Percentiles rank a stretch among this genome's conserved stretches.
Conservation (phyloP, 92 coral and sea anemone species). For the Siderastrea radians region DNA sequence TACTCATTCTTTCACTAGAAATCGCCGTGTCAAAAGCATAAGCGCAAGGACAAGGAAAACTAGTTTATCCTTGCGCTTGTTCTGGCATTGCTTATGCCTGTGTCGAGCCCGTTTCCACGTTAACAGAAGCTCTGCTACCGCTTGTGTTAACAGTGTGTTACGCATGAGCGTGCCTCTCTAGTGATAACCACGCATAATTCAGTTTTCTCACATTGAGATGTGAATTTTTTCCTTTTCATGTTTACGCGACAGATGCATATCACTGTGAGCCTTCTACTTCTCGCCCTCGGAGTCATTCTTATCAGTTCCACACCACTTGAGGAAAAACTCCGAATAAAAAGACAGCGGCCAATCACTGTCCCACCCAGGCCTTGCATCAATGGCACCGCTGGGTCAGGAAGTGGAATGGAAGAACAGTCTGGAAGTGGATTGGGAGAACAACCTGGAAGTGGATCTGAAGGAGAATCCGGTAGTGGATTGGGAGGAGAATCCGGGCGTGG, state of each 20-base stretch:
- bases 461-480: neutral
- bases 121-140: too few species aligned
- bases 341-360: neutral
- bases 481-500: neutral
- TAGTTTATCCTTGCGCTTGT: too few species aligned
- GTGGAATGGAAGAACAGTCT: neutral
- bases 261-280: neutral
- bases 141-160: too few species aligned
- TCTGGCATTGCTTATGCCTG: too few species aligned
- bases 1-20: too few species aligned
- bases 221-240: neutral
- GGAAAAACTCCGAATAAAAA: neutral
- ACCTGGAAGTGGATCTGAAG: neutral
- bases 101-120: too few species aligned
- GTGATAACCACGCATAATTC: too few species aligned
- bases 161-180: too few species aligned
- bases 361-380: slow-evolving; percentile 1
- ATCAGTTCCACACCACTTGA: neutral
- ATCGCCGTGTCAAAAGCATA: too few species aligned
- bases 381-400: neutral
- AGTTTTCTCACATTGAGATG: too few species aligned
- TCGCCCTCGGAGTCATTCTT: neutral
- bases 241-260: neutral
- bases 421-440: neutral
- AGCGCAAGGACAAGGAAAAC: too few species aligned